Evolutionary conservation across 2,888 invertebrate genomes (phyloP), one percentile per base, ranked within the genome.

Genomic region (Crocallis elinguaria): DNA sequence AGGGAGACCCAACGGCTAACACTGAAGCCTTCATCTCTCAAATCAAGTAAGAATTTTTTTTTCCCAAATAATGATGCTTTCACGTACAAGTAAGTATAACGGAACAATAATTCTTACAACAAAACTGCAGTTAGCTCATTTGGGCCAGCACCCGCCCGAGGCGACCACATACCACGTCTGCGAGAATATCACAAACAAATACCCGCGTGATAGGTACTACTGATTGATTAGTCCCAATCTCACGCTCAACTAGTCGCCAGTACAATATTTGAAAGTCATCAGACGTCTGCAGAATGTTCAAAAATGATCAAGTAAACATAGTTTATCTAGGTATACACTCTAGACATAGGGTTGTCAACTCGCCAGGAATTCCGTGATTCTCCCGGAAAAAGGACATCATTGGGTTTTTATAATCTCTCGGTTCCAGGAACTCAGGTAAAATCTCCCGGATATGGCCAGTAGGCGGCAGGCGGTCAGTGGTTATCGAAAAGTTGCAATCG

Each of bases 141-240:
- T 16, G 37, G 52, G 38, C 23, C 49, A 37, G 14, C 6, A 53
- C 50, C 25, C 17, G 48, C 55, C 55, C 27, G 35, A 8, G 55
- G 62, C 51, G 27, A 44, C 21, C 25, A 45, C 41, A 48, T 43
- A 39, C 48, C 41, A 25, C 23, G 5, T 33, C 44, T 11, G 14
- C 39, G 33, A 33, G 9, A 14, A 32, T 30, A 14, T 16, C 33
- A 33, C 33, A 14, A 16, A 16, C 17, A 12, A 45, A 37, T 37
- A 43, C 37, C 23, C 36, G 17, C 21, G 36, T 36, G 46, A 37
- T 38, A 41, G 35, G 6, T 33, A 25, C 46, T 43, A 51, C 36
- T 56, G 59, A 57, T 57, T 30, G 48, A 55, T 55, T 52, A 36
- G 36, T 14, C 36, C 27, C 35, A 23, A 42, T 49, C 49, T 35